Base-by-base conservation (phyloP, 2,797 vertebrate species). In the Odontamblyopus rebecca region DNA sequence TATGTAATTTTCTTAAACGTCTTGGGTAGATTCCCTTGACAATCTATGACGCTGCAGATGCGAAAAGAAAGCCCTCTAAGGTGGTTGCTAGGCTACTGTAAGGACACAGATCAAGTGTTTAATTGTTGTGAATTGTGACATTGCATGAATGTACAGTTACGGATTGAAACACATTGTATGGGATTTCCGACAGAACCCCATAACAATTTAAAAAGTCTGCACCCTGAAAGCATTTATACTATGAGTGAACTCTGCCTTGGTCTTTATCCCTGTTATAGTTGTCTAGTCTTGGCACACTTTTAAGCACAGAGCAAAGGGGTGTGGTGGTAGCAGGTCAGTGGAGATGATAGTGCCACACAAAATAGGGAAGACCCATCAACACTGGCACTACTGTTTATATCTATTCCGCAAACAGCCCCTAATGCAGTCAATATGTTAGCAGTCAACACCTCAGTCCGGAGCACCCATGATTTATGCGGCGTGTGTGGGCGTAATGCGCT, bases 81-180 rank as follows among this genome's bases (percentile, higher is more conserved):
- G 75, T 70, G 72, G 94, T 94, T 94, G 93, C 93, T 93, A 93
- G 87, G 93, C 83, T 92, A 94, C 93, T 80, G 79, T 81, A 82
- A 79, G 80, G 78, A 89, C 75, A 69, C 57, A 73, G 78, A 87
- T 75, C 64, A 90, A 85, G 86, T 83, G 73, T 89, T 79, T 84
- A 86, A 88, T 69, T 3, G 56, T 86, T 86, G 74, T 85, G 73
- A 90, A 85, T 87, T 81, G 77, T 82, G 76, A 80, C 63, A 68
- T 68, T 76, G 68, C 74, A 76, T 84, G 81, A 80, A 75, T 66
- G 78, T 74, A 79, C 81, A 73, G 79, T 79, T 70, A 67, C 65
- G 35, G 19, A 29, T 74, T 76, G 56, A 60, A 82, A 78, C 70
- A 69, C 67, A 78, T 76, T 77, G 66, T 18, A 19, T 61, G 75